A percentile compares a stretch with the other conserved stretches of the same genome.
Evolutionary conservation across 2,797 vertebrate genomes (phyloP).

Genomic region (Tenualosa ilisha): DNA sequence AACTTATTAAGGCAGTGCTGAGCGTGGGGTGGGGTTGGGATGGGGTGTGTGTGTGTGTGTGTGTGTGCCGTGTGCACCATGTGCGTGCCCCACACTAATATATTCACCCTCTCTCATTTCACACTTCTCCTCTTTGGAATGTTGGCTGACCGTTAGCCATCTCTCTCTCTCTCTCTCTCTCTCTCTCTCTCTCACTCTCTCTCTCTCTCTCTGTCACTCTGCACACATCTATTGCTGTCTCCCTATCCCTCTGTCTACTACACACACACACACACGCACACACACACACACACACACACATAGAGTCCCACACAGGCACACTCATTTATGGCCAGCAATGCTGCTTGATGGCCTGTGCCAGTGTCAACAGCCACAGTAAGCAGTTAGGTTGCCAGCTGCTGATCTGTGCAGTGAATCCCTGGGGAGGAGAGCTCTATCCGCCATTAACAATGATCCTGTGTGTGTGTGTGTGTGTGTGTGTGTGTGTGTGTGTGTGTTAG

Average conservation of each 20-base stretch:
- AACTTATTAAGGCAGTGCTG: background rate
- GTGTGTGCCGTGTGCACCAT: background rate
- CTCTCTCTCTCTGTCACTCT: conserved; percentile 12
- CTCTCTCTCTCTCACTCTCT: background rate
- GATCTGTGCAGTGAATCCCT: conserved; percentile 52
- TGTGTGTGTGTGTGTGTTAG: background rate
- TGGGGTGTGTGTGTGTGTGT: background rate
- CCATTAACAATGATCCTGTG: background rate
- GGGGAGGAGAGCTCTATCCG: conserved; percentile 50
- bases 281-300: background rate
- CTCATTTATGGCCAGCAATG: conserved; percentile 1
- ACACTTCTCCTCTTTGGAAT: background rate
- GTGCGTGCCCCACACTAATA: conserved; percentile 18
- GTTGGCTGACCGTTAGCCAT: background rate
- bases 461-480: conserved; percentile 14
- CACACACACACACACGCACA: background rate
- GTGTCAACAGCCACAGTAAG: conserved; percentile 26
- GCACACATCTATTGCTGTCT: background rate
- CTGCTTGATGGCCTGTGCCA: background rate
- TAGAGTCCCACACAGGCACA: background rate
- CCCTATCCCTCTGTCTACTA: too few species aligned
- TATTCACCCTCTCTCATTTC: conserved; percentile 11
- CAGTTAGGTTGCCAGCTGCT: conserved; percentile 54
- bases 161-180: conserved; percentile 7
- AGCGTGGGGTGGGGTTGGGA: too few species aligned